Conservation (phyloP, 2,888 invertebrate genomes). For the Cephus sareptanus region DNA sequence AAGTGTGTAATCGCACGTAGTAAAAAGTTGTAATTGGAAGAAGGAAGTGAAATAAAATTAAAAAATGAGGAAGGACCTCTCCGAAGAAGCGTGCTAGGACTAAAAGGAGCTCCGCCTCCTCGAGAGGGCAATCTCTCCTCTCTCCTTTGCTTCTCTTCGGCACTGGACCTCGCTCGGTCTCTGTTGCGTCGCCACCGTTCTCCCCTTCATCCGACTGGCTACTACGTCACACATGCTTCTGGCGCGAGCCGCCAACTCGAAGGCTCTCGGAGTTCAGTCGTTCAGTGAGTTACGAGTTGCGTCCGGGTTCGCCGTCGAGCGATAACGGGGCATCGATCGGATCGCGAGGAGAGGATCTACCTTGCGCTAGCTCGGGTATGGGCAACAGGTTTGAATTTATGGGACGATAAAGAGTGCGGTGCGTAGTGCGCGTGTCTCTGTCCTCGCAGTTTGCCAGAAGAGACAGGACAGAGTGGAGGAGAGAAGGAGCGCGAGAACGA, state of each 20-base stretch:
- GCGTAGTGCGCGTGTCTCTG: constrained; percentile 60
- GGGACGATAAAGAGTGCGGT: constrained; percentile 65
- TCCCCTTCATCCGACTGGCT: constrained; percentile 51
- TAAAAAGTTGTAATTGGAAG: constrained; percentile 7
- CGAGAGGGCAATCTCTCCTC: constrained; percentile 44
- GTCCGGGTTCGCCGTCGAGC: constrained; percentile 50
- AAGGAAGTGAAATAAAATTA: not conserved
- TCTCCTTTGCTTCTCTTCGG: constrained; percentile 34
- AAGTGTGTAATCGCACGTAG: not conserved
- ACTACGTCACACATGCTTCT: constrained; percentile 59
- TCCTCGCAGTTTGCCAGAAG: constrained; percentile 28
- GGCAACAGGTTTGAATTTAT: constrained; percentile 67
- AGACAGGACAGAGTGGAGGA: constrained; percentile 30
- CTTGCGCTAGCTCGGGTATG: constrained; percentile 44
- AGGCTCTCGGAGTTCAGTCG: constrained; percentile 41
- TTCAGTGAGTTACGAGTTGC: constrained; percentile 55
- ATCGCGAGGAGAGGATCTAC: constrained; percentile 43
- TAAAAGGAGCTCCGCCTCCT: constrained; percentile 60
- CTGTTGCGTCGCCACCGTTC: constrained; percentile 52
- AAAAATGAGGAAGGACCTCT: constrained; percentile 16
- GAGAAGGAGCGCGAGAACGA: constrained; percentile 21
- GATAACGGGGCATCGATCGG: constrained; percentile 53
- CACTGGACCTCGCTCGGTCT: constrained; percentile 44
- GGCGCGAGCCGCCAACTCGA: constrained; percentile 48
- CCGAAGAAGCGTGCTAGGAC: constrained; percentile 8